These are phyloP conservation scores for Ceratothoa steindachneri DNA, from an alignment of 2,888 invertebrate genomes.

Conservation along the genomic window DNA sequence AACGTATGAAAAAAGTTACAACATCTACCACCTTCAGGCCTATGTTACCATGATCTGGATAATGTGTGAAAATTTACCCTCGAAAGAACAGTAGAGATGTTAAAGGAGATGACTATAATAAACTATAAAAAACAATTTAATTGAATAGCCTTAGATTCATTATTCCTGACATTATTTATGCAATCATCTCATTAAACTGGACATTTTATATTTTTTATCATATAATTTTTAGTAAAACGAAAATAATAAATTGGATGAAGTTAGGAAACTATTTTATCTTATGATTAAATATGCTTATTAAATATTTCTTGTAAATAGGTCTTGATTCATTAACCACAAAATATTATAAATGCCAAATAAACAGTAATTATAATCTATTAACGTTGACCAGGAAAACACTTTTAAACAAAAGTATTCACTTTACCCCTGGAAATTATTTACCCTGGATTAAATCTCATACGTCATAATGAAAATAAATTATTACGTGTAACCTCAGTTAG, in stretches of 20 bases:
- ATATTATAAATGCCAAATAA: not conserved
- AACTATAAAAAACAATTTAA: too few species aligned
- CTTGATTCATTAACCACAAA: not conserved
- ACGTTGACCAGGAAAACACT: not conserved
- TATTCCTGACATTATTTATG: not conserved
- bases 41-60: too few species aligned
- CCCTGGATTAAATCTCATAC: not conserved
- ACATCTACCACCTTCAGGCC: too few species aligned
- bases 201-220: not conserved
- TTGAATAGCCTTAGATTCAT: not conserved
- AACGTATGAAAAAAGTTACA: too few species aligned
- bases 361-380: not conserved
- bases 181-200: not conserved
- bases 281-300: not conserved
- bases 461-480: not conserved
- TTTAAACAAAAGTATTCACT: not conserved
- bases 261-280: not conserved
- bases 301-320: not conserved
- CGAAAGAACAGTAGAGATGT: too few species aligned
- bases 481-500: not conserved
- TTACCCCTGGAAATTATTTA: not conserved
- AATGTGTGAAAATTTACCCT: too few species aligned
- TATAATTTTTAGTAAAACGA: not conserved
- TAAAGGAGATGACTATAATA: too few species aligned
- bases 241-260: not conserved